Conservation (phyloP, 1,140 invertebrate species). For the Camponotus floridanus region DNA sequence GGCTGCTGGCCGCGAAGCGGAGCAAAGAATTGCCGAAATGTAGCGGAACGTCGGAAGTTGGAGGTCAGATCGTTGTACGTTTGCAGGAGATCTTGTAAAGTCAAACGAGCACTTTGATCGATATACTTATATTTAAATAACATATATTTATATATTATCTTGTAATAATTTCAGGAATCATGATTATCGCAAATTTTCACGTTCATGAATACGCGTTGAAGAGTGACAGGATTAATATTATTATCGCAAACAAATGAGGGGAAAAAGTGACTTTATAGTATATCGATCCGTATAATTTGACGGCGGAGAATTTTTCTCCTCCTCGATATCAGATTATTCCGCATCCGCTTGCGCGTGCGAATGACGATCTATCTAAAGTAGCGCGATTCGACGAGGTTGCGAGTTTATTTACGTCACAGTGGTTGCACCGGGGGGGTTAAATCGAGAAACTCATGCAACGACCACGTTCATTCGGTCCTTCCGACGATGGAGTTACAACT, state of each 20-base stretch:
- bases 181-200: conserved; percentile 5
- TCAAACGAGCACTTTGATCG: not conserved
- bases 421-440: conserved; percentile 48
- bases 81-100: not conserved
- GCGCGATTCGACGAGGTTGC: conserved; percentile 4
- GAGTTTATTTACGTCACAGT: conserved; percentile 52
- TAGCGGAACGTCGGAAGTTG: conserved; percentile 45
- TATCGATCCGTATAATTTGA: not conserved
- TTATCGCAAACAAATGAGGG: not conserved
- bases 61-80: conserved; percentile 35
- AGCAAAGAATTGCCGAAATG: conserved; percentile 57
- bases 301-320: not conserved
- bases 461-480: conserved; percentile 39
- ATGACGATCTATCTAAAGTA: conserved; percentile 29
- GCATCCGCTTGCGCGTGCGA: conserved; percentile 27
- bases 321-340: not conserved
- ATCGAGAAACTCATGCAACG: conserved; percentile 51
- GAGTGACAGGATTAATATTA: not conserved
- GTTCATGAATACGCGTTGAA: not conserved
- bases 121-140: not conserved
- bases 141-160: not conserved
- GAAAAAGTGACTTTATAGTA: not conserved
- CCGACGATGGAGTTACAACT: conserved; percentile 56
- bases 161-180: not conserved
- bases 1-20: conserved; percentile 39